Base-by-base conservation (phyloP, 2,797 vertebrate genomes). In the Falco concolor region DNA sequence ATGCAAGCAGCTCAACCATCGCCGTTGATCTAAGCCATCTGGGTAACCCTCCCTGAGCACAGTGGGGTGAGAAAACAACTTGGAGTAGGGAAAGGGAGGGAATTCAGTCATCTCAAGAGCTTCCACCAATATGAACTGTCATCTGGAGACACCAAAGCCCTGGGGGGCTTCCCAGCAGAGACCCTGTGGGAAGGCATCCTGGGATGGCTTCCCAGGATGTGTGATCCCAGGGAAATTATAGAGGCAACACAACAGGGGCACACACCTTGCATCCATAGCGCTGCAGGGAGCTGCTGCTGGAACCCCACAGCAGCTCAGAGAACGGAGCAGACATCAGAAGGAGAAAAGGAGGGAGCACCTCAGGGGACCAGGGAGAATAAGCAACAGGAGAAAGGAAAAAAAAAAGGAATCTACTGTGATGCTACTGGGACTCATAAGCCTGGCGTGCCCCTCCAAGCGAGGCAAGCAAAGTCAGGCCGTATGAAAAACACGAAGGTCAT, bases 251-350 rank as follows among this genome's bases (percentile, higher is more conserved):
- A 44, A 13, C 0, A 15, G 49, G 57, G 53, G 61, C 52, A 44
- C 12, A 50, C 49, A 42, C 32, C 8, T 40, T 13, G 2, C 8
- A 23, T 1, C 25, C 22, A 2, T 14, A 38, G 70, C 23, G 0
- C 38, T 1, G 9, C 1, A 0, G 57, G 53, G 21, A 77, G 42
- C 63, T 82, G 69, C 72, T 78, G 50, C 63, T 68, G 42, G 54
- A 34, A 50, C 42, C 32, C 12, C 44, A 32, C 30, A 14, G 74
- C 40, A 34, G n/a, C 67, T 38, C 30, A 8, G n/a, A 11, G 25
- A 8, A 12, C 24, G 53, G 75, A 24, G 15, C 25, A 16, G 40
- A 34, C 25, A 36, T 61, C 27, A 52, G 52, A 20, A 87, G 63
- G 16, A 79, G 17, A 3, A 18, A 64, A 42, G 30, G 30, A 45